Evolutionary conservation across 2,888 invertebrate species (phyloP).

Genomic region (Caenorhabditis sp.): DNA sequence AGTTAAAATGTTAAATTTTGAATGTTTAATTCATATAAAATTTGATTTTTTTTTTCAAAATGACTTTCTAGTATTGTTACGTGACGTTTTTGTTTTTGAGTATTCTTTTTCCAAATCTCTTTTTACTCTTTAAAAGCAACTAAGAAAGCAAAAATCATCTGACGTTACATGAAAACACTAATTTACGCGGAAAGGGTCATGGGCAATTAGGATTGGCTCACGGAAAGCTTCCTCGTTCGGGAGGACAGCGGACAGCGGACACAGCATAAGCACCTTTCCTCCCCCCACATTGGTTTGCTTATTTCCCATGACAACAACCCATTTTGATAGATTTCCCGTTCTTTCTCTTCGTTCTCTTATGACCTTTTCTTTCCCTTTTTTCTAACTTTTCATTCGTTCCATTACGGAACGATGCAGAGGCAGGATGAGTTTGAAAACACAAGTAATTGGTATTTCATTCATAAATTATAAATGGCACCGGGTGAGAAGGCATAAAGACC

Average conservation of each 20-base stretch:
- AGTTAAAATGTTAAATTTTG: constrained; percentile 2
- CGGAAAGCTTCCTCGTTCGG: constrained; percentile 28
- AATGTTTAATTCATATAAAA: no score
- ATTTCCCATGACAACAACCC: constrained; percentile 56
- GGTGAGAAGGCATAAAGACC: no score
- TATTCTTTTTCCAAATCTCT: no score
- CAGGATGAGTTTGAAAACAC: constrained; percentile 23
- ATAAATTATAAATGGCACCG: constrained; percentile 52
- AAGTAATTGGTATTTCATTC: constrained; percentile 51
- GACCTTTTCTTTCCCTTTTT: constrained; percentile 14
- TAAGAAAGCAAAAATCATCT: constrained; percentile 19
- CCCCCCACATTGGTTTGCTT: constrained; percentile 29
- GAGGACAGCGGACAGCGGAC: no score
- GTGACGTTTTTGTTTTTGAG: background rate
- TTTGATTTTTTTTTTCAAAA: background rate
- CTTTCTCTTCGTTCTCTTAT: background rate
- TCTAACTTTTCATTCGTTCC: background rate
- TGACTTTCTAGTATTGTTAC: background rate
- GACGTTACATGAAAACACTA: constrained; percentile 32
- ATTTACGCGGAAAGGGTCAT: constrained; percentile 12
- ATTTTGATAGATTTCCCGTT: constrained; percentile 13
- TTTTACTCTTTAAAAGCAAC: background rate
- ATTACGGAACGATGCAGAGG: background rate
- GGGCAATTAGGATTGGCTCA: constrained; percentile 42
- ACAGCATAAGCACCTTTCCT: background rate